Evolutionary conservation across 1,140 invertebrate species (phyloP).

Genomic region (Drosophila punjabiensis): DNA sequence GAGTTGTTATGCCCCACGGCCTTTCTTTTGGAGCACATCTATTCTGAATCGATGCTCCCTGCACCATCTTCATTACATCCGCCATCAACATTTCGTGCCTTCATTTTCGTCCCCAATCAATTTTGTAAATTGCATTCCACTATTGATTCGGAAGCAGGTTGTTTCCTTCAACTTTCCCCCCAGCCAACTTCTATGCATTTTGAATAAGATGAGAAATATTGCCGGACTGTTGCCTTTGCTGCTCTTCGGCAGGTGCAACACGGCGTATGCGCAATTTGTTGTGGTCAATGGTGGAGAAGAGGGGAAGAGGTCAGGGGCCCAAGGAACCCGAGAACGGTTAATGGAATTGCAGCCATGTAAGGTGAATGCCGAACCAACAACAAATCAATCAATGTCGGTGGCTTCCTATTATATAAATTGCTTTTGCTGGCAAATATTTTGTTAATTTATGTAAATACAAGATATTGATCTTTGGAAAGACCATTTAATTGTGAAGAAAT

Average conservation of each 20-base stretch:
- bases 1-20: constrained; percentile 54
- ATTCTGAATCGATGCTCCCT: not conserved
- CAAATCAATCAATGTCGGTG: constrained; percentile 44
- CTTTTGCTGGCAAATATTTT: not conserved
- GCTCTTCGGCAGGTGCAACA: constrained; percentile 29
- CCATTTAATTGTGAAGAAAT: not conserved
- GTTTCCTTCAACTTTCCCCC: constrained; percentile 11
- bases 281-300: constrained; percentile 39
- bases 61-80: constrained; percentile 21
- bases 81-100: constrained; percentile 16
- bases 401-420: constrained; percentile 4
- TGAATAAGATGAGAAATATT: constrained; percentile 53
- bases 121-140: constrained; percentile 75
- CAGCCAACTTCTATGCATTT: constrained; percentile 26
- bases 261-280: constrained; percentile 53
- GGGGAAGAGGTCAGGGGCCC: not conserved
- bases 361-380: not conserved
- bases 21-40: constrained; percentile 13
- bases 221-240: constrained; percentile 33
- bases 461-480: not conserved
- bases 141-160: constrained; percentile 72
- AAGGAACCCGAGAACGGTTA: constrained; percentile 33
- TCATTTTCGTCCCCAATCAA: constrained; percentile 66
- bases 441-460: constrained; percentile 2
- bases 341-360: constrained; percentile 48